A percentile compares a stretch with the other conserved stretches of the same genome.
Conservation (phyloP, 30 jellyfish, hydroid and myxozoan genomes). For the Aurelia sp. region DNA sequence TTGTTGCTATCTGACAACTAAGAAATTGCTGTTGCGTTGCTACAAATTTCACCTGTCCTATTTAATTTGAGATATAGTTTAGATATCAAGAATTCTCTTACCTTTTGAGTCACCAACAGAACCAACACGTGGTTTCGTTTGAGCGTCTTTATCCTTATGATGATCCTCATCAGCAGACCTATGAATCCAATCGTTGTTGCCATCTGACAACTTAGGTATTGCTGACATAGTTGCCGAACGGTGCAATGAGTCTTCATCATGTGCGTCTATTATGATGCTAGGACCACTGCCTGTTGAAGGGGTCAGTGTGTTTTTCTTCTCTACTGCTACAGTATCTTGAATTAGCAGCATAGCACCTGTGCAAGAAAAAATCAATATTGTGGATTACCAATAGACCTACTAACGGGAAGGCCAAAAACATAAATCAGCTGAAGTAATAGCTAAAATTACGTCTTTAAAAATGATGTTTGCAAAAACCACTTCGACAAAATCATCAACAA, state of each 20-base stretch:
- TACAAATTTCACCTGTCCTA: no score
- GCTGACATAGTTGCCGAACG: conserved; percentile 16
- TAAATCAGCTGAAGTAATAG: no score
- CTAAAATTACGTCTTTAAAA: no score
- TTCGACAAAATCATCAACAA: no score
- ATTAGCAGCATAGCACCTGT: conserved; percentile 88
- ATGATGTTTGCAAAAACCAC: no score
- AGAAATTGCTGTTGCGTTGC: no score
- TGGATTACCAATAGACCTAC: no score
- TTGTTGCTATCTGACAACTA: neutral
- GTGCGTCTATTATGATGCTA: neutral
- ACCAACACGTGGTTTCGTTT: conserved; percentile 31
- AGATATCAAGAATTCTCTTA: neutral
- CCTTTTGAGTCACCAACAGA: conserved; percentile 66
- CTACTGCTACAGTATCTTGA: conserved; percentile 94
- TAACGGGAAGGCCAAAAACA: no score
- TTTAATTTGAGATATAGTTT: no score
- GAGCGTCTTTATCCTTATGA: neutral
- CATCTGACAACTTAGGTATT: conserved; percentile 6
- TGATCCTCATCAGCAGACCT: neutral
- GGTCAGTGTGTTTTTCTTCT: conserved; percentile 7
- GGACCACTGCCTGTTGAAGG: conserved; percentile 18
- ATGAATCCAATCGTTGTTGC: neutral
- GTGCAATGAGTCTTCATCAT: conserved; percentile 3
- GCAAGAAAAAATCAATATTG: neutral